A percentile compares a stretch with the other conserved stretches of the same genome.
Evolutionary conservation across 2,797 vertebrate genomes (phyloP).

Genomic region (Psittacula derbiana): DNA sequence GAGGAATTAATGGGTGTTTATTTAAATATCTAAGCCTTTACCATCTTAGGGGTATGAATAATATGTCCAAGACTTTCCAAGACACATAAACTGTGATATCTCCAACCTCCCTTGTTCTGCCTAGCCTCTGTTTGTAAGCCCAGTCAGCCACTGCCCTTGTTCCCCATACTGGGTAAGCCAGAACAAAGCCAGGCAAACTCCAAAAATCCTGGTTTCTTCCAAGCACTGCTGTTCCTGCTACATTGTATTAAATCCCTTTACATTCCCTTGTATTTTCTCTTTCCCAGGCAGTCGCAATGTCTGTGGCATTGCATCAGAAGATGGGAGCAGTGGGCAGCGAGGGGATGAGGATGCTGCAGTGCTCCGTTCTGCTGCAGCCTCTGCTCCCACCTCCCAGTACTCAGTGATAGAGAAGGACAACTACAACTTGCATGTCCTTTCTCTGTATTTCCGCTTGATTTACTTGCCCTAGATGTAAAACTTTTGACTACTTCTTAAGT

Average conservation of each 20-base stretch:
- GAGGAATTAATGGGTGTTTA: neutral
- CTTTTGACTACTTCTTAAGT: constrained; percentile 24
- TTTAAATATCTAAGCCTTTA: neutral
- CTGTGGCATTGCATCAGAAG: neutral
- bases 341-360: neutral
- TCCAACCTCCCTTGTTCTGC: neutral
- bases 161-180: neutral
- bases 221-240: neutral
- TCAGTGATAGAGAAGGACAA: constrained; percentile 12
- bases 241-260: neutral
- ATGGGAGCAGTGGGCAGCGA: accelerated
- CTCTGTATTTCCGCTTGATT: constrained; percentile 54
- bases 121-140: neutral
- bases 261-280: neutral
- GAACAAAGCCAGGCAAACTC: neutral
- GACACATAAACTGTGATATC: neutral
- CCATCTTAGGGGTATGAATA: neutral
- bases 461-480: constrained; percentile 58
- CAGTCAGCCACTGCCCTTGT: neutral
- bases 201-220: neutral
- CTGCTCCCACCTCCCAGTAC: neutral
- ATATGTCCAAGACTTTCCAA: neutral
- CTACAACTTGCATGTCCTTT: constrained; percentile 32
- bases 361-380: neutral
- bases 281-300: neutral